Base-by-base conservation (phyloP, 2,797 vertebrate species). In the Furcifer pardalis region DNA sequence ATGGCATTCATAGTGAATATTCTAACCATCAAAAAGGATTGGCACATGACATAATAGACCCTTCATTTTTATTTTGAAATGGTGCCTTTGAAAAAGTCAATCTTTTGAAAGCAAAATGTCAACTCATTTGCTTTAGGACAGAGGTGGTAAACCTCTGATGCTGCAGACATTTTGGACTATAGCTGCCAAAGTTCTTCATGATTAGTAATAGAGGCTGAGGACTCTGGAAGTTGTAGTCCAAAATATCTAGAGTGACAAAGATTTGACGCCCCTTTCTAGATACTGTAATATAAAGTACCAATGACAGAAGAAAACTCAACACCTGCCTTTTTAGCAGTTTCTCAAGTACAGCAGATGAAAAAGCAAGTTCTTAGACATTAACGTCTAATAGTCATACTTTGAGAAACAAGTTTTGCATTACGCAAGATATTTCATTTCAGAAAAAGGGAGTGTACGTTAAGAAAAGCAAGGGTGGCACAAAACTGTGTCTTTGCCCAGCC, bases 391-490 rank as follows among this genome's bases (percentile, higher is more conserved):
- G 19, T 17, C 42, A 23, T 32, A 0, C 68, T 88, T 78, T 77
- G 12, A 82, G 77, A 86, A 30, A 5, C 68, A 59, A 62, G 59
- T 32, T 52, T 82, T 23, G 49, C 37, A 56, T 56, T 84, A 71
- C 62, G 74, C 19, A 81, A 73, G 68, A 44, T 32, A 74, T 62
- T 25, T 23, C 2, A 35, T 81, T 81, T 81, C 68, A 66, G 44
- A 8, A 8, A 10, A 62, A 32, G 21, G 7, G 15, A 25, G n/a
- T 3, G 7, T 56, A 27, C 21, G 7, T 0, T 66, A 5, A 27
- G 72, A 19, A 63, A 91, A 83, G 0, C 6, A 88, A 89, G 72
- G 76, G 82, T 4, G 52, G 66, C 59, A 71, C 79, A n/a, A 90
- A 76, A 86, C 66, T 37, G 30, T 65, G 46, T 63, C 15, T 19